Base-by-base conservation (phyloP, 2,888 invertebrate species). In the Ormyrus rosae region DNA sequence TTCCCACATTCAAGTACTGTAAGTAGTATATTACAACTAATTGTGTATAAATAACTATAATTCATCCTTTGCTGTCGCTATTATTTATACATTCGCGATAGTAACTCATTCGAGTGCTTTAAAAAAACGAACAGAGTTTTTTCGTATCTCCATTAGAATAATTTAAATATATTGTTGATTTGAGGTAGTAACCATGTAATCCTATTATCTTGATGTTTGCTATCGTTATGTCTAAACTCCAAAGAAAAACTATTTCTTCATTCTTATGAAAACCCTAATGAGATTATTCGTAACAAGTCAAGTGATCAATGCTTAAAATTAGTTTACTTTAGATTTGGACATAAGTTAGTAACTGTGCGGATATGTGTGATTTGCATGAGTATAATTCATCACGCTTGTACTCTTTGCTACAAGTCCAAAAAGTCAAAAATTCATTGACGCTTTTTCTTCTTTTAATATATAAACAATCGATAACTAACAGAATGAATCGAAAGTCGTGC, bases 151-250 rank as follows among this genome's bases (percentile, higher is more conserved):
- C 86, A 84, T 87, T 86, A 85, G 74, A 64, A 50, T 48, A 60
- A 69, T 83, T 83, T 82, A 80, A 34, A 86, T 88, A 87, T 87
- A 72, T 56, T 75, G 53, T 80, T 87, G 88, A 85, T 87, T 86
- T 89, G 90, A 90, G 89, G 89, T 90, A 90, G 90, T 87, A 89
- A 86, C 86, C 87, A 86, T 88, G 87, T 87, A 86, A 88, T 85
- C 86, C 87, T 89, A 89, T 88, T 87, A 87, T 85, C 86, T 88
- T 89, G 86, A 85, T 87, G 87, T 87, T 88, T 88, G 88, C 84
- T 83, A 87, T 86, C 86, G 85, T 34, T 87, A 85, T 88, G 86
- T 88, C 80, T 83, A 82, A 83, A 83, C 84, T 82, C 76, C 81
- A 84, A 69, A 80, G 81, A 83, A 72, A 74, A 78, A 68, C 58